A percentile compares a stretch with the other conserved stretches of the same genome.
Evolutionary conservation across 2,888 invertebrate genomes (phyloP).

Genomic region (Geophilus truncorum): DNA sequence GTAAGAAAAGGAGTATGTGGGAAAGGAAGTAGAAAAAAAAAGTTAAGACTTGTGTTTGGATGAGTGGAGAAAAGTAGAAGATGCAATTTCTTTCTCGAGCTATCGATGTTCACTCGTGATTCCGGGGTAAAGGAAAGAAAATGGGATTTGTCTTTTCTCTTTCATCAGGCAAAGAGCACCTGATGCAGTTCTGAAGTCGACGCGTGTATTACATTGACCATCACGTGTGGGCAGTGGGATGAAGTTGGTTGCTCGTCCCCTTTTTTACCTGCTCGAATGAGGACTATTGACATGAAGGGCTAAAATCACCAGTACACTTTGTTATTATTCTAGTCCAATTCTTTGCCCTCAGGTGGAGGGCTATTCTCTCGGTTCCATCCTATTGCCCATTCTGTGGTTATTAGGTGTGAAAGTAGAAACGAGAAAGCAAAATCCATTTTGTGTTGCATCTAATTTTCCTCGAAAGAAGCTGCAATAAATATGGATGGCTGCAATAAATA

Average conservation of each 20-base stretch:
- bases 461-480: neutral
- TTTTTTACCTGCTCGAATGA: slow-evolving; percentile 20
- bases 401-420: slow-evolving; percentile 24
- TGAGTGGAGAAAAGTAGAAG: slow-evolving; percentile 21
- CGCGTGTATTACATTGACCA: slow-evolving; percentile 27
- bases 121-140: slow-evolving; percentile 9
- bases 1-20: neutral
- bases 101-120: slow-evolving; percentile 31
- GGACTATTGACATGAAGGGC: slow-evolving; percentile 15
- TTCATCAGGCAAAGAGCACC: slow-evolving; percentile 33
- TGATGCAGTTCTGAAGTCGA: slow-evolving; percentile 2
- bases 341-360: slow-evolving; percentile 8
- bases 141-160: slow-evolving; percentile 25
- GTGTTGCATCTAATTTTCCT: slow-evolving; percentile 6
- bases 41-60: slow-evolving; percentile 6
- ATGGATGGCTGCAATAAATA: neutral
- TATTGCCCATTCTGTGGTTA: slow-evolving; percentile 22
- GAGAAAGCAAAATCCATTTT: slow-evolving; percentile 7
- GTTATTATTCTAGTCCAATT: slow-evolving; percentile 24
- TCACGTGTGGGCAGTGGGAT: slow-evolving; percentile 20
- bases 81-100: slow-evolving; percentile 25
- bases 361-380: slow-evolving; percentile 17
- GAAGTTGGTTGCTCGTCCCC: neutral
- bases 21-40: neutral
- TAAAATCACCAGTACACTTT: slow-evolving; percentile 25